Conservation (phyloP, 2,797 vertebrate species). For the Gallinago nigripennis region DNA sequence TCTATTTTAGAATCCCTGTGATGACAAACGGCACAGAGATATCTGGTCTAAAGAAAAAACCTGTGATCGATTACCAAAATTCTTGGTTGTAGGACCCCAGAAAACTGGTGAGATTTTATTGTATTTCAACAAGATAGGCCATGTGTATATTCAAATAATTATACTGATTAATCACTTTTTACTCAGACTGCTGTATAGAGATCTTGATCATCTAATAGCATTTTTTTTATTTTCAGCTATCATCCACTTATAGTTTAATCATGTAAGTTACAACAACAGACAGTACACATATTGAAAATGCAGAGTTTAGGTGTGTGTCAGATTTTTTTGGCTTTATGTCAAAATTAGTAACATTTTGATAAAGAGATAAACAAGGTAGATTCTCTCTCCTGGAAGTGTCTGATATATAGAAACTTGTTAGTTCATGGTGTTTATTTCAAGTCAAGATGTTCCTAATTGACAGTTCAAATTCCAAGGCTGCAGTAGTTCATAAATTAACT, state of each 20-base stretch:
- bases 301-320: background rate
- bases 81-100: constrained; percentile 94
- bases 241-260: background rate
- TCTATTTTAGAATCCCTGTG: constrained; percentile 88
- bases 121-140: background rate
- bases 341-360: background rate
- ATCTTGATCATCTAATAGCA: background rate
- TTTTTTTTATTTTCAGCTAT: background rate
- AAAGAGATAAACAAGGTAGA: background rate
- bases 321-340: background rate
- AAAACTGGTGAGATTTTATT: constrained; percentile 88
- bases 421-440: background rate
- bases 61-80: constrained; percentile 94
- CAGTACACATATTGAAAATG: background rate
- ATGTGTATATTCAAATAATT: background rate
- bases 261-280: background rate
- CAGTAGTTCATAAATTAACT: background rate
- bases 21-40: constrained; percentile 97
- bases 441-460: background rate
- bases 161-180: background rate
- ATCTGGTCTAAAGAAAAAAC: constrained; percentile 99
- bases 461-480: background rate
- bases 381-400: background rate
- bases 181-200: background rate
- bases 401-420: background rate